Conservation (phyloP, 2,113 vertebrate species). For the Platichthys flesus region DNA sequence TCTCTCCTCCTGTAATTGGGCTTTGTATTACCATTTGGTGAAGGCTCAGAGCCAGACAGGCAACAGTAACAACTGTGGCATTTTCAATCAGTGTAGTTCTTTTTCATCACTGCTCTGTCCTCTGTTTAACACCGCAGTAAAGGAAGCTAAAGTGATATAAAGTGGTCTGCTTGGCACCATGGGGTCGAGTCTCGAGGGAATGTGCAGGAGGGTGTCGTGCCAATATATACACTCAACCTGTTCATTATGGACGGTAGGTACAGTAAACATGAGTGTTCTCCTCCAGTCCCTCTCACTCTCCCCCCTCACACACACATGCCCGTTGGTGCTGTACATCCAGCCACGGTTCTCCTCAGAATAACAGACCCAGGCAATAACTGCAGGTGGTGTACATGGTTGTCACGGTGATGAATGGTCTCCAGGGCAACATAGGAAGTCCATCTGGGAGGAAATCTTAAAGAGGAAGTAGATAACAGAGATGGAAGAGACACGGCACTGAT, state of each 20-base stretch:
- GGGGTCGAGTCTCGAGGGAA: not conserved
- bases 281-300: not conserved
- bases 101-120: conserved; percentile 47
- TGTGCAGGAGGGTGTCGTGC: not conserved
- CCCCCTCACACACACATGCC: not conserved
- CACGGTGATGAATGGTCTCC: conserved; percentile 76
- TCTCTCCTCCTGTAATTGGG: conserved; percentile 35
- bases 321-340: conserved; percentile 18
- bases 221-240: not conserved
- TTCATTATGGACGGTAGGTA: not conserved
- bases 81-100: conserved; percentile 46
- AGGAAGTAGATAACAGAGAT: conserved; percentile 74
- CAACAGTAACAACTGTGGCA: conserved; percentile 31
- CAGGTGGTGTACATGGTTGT: conserved; percentile 70
- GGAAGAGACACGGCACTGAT: conserved; percentile 56
- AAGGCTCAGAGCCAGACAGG: conserved; percentile 13
- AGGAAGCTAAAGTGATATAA: conserved; percentile 48
- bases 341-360: conserved; percentile 57
- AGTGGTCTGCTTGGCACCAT: conserved; percentile 18
- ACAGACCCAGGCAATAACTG: conserved; percentile 65
- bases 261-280: not conserved
- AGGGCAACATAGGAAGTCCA: conserved; percentile 77
- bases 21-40: conserved; percentile 20
- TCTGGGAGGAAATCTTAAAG: conserved; percentile 69
- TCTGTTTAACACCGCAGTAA: conserved; percentile 48